A percentile compares a stretch with the other conserved stretches of the same genome.
These are phyloP conservation scores for Nineta flava DNA, from an alignment of 2,888 invertebrate species.

Conservation along the genomic window DNA sequence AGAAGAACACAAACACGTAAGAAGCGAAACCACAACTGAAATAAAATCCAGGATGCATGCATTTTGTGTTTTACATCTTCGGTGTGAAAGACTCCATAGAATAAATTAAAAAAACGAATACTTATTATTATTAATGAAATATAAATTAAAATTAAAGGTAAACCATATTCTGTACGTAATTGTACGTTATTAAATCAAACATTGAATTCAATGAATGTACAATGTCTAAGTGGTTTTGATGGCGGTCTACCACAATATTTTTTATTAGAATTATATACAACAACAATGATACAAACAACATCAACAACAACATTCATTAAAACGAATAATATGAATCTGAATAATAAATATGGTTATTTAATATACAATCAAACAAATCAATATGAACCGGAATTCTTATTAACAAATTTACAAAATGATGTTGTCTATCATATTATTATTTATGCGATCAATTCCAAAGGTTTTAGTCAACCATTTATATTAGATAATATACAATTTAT, in stretches of 20 bases:
- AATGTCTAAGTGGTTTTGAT: constrained; percentile 72
- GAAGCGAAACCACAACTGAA: no score
- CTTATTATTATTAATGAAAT: no score
- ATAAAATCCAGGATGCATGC: no score
- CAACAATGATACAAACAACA: constrained; percentile 18
- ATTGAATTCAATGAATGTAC: constrained; percentile 54
- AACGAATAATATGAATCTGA: no score
- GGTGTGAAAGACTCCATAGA: no score
- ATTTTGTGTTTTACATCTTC: no score
- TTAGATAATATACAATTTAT: constrained; percentile 63
- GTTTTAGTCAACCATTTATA: constrained; percentile 53
- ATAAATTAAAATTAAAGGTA: constrained; percentile 34
- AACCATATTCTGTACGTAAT: constrained; percentile 72
- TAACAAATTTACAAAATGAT: constrained; percentile 64
- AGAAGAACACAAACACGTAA: no score
- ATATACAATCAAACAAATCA: constrained; percentile 45
- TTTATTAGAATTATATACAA: constrained; percentile 57
- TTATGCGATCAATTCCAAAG: constrained; percentile 68
- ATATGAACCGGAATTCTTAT: constrained; percentile 49
- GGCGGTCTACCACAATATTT: constrained; percentile 79
- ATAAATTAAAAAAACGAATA: no score
- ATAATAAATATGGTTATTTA: constrained; percentile 17
- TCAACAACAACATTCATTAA: no score
- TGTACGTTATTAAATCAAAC: constrained; percentile 76
- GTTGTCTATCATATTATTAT: constrained; percentile 63